A percentile compares a stretch with the other conserved stretches of the same genome.
Evolutionary conservation across 2,797 vertebrate species (phyloP).

Genomic region (Epinephelus coioides): DNA sequence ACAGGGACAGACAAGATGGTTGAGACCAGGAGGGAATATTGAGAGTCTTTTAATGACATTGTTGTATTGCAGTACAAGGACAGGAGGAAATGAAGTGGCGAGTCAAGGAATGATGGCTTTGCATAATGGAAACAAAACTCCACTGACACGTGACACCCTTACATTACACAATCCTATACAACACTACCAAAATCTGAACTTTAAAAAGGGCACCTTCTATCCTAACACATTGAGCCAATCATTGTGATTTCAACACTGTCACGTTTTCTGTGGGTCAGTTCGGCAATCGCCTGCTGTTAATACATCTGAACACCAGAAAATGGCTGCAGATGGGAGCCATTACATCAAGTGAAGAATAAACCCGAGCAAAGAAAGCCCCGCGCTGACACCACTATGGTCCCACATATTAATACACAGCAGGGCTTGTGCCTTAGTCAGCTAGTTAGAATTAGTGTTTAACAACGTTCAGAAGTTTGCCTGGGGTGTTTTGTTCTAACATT

Average conservation of each 20-base stretch:
- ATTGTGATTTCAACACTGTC: neutral
- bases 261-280: constrained; percentile 1
- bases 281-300: constrained; percentile 3
- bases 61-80: too few relatives aligned
- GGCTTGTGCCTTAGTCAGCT: constrained; percentile 35
- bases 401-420: constrained; percentile 43
- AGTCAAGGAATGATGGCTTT: too few relatives aligned
- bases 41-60: too few relatives aligned
- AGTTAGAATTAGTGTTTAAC: constrained; percentile 49
- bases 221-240: neutral
- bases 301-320: constrained; percentile 29
- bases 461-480: constrained; percentile 37
- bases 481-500: constrained; percentile 54
- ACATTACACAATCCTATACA: neutral
- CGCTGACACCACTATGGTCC: constrained; percentile 29
- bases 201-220: neutral
- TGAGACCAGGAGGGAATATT: too few relatives aligned
- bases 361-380: constrained; percentile 1
- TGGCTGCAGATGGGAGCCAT: constrained; percentile 31
- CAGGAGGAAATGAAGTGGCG: too few relatives aligned
- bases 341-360: constrained; percentile 35
- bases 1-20: too few relatives aligned
- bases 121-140: neutral
- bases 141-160: neutral
- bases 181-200: neutral